Base-by-base conservation (phyloP, 2,888 invertebrate genomes). In the Gymnoscelis rufifasciata region DNA sequence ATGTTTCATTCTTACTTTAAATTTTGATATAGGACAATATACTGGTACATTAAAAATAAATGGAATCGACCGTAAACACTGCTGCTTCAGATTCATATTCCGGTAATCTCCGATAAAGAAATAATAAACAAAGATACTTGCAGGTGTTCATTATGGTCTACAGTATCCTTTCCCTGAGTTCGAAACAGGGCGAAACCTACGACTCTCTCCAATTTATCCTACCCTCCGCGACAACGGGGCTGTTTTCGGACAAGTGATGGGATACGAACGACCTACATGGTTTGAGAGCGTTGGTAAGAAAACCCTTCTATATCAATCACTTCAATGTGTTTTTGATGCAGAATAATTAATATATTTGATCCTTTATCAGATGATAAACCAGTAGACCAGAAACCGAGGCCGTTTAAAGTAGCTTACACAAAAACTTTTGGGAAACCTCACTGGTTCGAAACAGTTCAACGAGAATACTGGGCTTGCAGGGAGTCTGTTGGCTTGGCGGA, bases 161-260 rank as follows among this genome's bases (percentile, higher is more conserved):
- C 92, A 92, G 11, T 97, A 96, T 80, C 96, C 96, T 0, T 93
- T 94, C 69, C 91, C 92, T 57, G 97, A 97, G 82, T 98, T 95
- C 64, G 90, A 92, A 68, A 96, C 94, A 0, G 95, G 97, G 0
- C 90, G 97, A 40, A 97, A 97, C 75, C 83, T 99, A 10, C 90
- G 99, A 40, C 95, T 97, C 91, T 98, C 98, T 0, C 98, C 98
- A 0, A 95, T 99, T 54, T 98, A 97, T 86, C 96, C 97, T 0
- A 94, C 96, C 48, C 83, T 98, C 10, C 91, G 94, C 55, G 95
- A 95, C 71, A 95, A 94, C 7, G 98, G 98, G 0, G 99, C 97
- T 0, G 94, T 97, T 4, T 99, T 99, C 74, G 97, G 97, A 0
- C 98, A 98, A 77, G 95, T 96, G 19, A 98, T 98, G 97, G 98